These are phyloP conservation scores for Pelodytes ibericus DNA, from an alignment of 2,797 vertebrate genomes.

Conservation along the genomic window DNA sequence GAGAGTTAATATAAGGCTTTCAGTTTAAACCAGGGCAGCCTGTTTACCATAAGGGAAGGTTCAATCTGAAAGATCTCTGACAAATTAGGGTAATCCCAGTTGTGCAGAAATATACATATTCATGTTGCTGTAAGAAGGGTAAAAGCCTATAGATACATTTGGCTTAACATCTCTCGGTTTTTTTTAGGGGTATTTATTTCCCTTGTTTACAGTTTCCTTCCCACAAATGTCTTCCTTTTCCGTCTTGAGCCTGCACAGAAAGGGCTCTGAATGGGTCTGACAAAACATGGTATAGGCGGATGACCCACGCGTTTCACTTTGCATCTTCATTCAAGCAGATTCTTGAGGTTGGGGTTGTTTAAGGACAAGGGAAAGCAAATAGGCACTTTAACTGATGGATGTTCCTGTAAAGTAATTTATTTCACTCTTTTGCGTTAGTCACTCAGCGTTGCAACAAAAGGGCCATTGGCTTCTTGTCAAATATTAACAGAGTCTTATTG, in stretches of 20 bases:
- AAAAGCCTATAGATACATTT: too few relatives aligned
- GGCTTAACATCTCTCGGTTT: background rate
- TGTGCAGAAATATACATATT: too few relatives aligned
- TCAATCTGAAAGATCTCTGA: too few relatives aligned
- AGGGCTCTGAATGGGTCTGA: slow-evolving; percentile 13
- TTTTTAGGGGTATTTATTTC: background rate
- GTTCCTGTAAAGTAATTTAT: slow-evolving; percentile 75
- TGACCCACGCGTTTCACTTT: slow-evolving; percentile 13
- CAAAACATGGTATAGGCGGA: slow-evolving; percentile 2
- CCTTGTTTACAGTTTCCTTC: background rate
- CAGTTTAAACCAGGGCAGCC: too few relatives aligned
- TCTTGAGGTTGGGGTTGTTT: slow-evolving; percentile 66
- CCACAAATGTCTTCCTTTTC: slow-evolving; percentile 3
- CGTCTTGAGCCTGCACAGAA: slow-evolving; percentile 2
- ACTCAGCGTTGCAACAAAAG: slow-evolving; percentile 60
- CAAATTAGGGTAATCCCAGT: too few relatives aligned
- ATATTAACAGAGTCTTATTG: slow-evolving; percentile 71
- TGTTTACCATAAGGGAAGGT: too few relatives aligned
- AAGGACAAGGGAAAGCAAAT: slow-evolving; percentile 71
- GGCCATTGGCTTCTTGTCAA: slow-evolving; percentile 68
- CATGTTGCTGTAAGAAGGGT: too few relatives aligned
- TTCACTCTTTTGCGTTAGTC: slow-evolving; percentile 67
- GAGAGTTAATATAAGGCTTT: too few relatives aligned
- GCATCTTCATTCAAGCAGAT: slow-evolving; percentile 58
- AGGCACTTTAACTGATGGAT: slow-evolving; percentile 65